These are phyloP conservation scores for Netelia fuscicornis DNA, from an alignment of 2,888 invertebrate species.

Conservation along the genomic window DNA sequence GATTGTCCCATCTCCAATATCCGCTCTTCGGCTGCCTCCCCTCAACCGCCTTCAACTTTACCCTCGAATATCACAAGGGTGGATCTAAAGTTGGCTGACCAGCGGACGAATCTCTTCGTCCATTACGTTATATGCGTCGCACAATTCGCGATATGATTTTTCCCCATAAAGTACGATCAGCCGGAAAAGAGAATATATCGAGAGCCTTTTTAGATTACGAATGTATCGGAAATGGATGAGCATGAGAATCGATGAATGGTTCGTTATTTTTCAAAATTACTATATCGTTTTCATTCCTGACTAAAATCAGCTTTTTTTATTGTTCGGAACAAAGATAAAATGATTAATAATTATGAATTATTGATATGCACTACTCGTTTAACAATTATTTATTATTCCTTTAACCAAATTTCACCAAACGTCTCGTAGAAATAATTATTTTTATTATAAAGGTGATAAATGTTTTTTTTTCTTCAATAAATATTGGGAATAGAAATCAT, in stretches of 20 bases:
- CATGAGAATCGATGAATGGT: neutral
- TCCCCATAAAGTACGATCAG: slow-evolving; percentile 16
- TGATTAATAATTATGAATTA: no score
- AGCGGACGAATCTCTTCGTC: slow-evolving; percentile 62
- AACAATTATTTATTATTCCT: no score
- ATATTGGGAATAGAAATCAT: neutral
- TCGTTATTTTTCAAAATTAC: neutral
- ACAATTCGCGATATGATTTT: slow-evolving; percentile 59
- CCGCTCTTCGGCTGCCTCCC: slow-evolving; percentile 46
- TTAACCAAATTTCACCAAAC: no score
- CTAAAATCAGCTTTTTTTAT: slow-evolving; percentile 7
- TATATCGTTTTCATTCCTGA: neutral
- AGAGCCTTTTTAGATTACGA: neutral
- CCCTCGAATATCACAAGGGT: slow-evolving; percentile 59
- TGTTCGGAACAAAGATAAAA: neutral
- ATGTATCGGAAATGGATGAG: neutral
- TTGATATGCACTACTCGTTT: no score
- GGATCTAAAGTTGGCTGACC: slow-evolving; percentile 58
- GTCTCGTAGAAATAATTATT: no score
- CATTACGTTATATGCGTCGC: slow-evolving; percentile 52
- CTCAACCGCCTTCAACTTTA: slow-evolving; percentile 54
- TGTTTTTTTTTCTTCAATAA: neutral
- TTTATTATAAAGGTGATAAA: no score
- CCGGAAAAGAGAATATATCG: neutral
- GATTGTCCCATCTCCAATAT: slow-evolving; percentile 69